Evolutionary conservation across 2,113 vertebrate genomes (phyloP), one percentile per base, ranked within the genome.

Genomic region (Mormoops blainvillei): DNA sequence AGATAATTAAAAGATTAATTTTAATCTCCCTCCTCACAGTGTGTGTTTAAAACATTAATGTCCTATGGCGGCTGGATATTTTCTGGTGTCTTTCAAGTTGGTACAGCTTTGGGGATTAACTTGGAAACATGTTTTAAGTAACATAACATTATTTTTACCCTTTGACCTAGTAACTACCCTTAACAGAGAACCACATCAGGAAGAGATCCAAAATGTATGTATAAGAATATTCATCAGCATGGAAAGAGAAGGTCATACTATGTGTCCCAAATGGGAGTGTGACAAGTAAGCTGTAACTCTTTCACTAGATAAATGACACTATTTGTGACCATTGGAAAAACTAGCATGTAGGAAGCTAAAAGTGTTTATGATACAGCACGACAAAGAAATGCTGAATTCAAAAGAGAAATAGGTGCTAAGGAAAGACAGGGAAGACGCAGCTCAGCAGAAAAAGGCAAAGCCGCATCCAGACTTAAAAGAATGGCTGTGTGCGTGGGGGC

Each of bases 141-240:
- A 77, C 19, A 28, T 58, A 43, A 94, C n/a, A 43, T 38, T 73
- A 43, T 52, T 56, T 81, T 76, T 13, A 45, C 33, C 31, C 52
- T 93, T 89, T 78, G 52, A 52, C 61, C 71, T 95, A 78, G 52
- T 80, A 68, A 85, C 83, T 77, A 92, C 31, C 43, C n/a, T 92
- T 83, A 67, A 52, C 20, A 58, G 68, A 67, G 36, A 89, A 6
- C 6, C 36, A 71, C n/a, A 65, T 12, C 43, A 78, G 41, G 76
- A 61, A 91, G 52, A 89, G 45, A 80, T 33, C 14, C 15, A 28
- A 70, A 52, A 43, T 18, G 5, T 3, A 38, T 63, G 31, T 14
- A 19, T 41, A 26, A 76, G 76, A 26, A 83, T 48, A 68, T 41
- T 48, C 19, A 58, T 67, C 61, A 87, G 2, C 56, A 31, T 74